A percentile compares a stretch with the other conserved stretches of the same genome.
Evolutionary conservation across 2,888 invertebrate genomes (phyloP).

Genomic region (Blastobasis lacticolella): DNA sequence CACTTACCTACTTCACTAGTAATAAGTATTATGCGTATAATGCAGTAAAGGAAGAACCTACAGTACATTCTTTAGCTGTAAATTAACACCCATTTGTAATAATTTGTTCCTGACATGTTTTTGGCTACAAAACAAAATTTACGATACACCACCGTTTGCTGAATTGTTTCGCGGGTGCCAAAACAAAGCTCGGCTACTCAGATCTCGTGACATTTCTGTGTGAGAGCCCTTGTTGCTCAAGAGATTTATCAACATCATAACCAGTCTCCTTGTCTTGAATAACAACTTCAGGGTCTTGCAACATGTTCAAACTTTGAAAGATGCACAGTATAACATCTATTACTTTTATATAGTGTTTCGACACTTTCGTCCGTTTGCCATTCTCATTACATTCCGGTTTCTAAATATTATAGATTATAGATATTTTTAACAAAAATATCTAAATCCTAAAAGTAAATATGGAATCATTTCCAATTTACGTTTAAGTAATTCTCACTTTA

Average conservation of each 20-base stretch:
- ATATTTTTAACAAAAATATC: no score
- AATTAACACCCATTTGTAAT: not conserved
- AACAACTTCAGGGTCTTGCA: constrained; percentile 16
- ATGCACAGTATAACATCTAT: not conserved
- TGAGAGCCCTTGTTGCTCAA: constrained; percentile 19
- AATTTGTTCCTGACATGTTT: not conserved
- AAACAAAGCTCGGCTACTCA: constrained; percentile 12
- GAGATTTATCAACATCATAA: constrained; percentile 21
- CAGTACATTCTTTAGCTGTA: not conserved
- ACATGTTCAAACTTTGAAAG: not conserved
- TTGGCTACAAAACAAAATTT: not conserved
- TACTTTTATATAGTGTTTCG: not conserved
- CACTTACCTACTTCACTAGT: no score
- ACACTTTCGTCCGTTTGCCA: no score
- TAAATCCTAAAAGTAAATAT: no score
- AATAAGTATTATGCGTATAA: no score
- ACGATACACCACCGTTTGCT: not conserved
- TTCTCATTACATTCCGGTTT: no score
- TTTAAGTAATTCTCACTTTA: no score
- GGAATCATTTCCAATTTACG: no score
- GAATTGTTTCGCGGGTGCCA: constrained; percentile 5
- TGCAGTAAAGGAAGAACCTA: no score
- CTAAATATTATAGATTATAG: no score
- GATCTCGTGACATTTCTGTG: constrained; percentile 10
- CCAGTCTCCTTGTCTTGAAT: constrained; percentile 16